These are phyloP conservation scores for Chelidonichthys spinosus DNA, from an alignment of 2,797 vertebrate genomes.

Conservation along the genomic window DNA sequence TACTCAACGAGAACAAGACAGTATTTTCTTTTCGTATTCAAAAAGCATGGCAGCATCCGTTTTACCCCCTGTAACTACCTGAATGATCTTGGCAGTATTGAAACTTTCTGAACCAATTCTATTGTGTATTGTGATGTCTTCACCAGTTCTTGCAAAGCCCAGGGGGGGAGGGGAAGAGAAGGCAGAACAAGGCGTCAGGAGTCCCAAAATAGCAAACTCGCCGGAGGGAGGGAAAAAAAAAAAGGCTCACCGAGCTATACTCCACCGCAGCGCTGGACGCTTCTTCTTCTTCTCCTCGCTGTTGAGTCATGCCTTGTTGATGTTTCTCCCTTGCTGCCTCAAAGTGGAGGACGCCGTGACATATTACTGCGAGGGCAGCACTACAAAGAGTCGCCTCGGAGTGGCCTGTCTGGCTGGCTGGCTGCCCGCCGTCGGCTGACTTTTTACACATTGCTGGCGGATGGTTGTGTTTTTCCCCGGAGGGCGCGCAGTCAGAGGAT, in stretches of 20 bases:
- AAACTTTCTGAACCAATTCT: slow-evolving; percentile 55
- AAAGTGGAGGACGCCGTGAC: slow-evolving; percentile 69
- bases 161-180: slow-evolving; percentile 56
- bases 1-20: slow-evolving; percentile 1
- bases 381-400: slow-evolving; percentile 68
- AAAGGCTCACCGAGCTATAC: slow-evolving; percentile 49
- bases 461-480: slow-evolving; percentile 44
- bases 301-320: slow-evolving; percentile 75
- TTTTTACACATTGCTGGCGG: slow-evolving; percentile 62
- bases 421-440: slow-evolving; percentile 38
- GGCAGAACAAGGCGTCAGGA: slow-evolving; percentile 69
- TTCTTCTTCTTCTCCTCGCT: slow-evolving; percentile 48
- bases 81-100: slow-evolving; percentile 44
- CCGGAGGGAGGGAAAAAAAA: slow-evolving; percentile 70
- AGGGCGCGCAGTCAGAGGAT: slow-evolving; percentile 32
- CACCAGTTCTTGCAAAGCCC: slow-evolving; percentile 54
- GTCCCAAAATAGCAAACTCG: slow-evolving; percentile 75
- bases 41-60: slow-evolving; percentile 38
- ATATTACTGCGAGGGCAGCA: slow-evolving; percentile 65
- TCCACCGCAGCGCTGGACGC: slow-evolving; percentile 52
- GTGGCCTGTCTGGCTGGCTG: slow-evolving; percentile 56
- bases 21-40: slow-evolving; percentile 41
- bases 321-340: slow-evolving; percentile 53
- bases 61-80: slow-evolving; percentile 51
- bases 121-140: slow-evolving; percentile 64